phyloP scores from a whole-genome alignment of 1,140 invertebrate species.

The Bathynomus jamesi region DNA sequence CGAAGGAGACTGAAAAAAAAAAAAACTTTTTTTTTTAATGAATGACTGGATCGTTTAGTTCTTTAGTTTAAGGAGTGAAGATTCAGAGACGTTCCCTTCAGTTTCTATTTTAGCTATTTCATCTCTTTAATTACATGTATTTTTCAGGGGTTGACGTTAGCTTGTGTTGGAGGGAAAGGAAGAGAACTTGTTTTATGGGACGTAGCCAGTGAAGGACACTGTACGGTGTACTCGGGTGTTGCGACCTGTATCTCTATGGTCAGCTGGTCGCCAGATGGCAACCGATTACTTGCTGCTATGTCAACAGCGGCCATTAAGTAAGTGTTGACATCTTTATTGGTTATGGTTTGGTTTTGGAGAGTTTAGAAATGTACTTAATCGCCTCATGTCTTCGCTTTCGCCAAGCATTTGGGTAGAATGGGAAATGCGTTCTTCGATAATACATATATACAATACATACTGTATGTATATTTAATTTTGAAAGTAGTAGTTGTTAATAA shows the following conservation, averaged over 20 bases:
- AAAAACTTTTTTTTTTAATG: background rate
- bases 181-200: background rate
- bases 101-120: background rate
- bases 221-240: background rate
- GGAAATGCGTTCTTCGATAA: no score
- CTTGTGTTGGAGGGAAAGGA: background rate
- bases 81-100: no score
- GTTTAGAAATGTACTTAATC: no score
- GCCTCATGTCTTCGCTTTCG: no score
- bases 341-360: no score
- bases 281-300: background rate
- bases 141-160: background rate
- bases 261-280: background rate
- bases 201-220: background rate
- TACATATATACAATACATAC: no score
- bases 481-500: no score
- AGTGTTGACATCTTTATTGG: no score
- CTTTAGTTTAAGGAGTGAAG: no score
- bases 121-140: background rate
- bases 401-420: no score
- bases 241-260: background rate
- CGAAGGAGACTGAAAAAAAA: background rate
- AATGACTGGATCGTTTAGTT: background rate
- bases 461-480: no score
- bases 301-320: background rate